Percentiles rank a stretch among this genome's conserved stretches.
These are phyloP conservation scores for Aphidius gifuensis DNA, from an alignment of 1,140 invertebrate species.

Conservation along the genomic window DNA sequence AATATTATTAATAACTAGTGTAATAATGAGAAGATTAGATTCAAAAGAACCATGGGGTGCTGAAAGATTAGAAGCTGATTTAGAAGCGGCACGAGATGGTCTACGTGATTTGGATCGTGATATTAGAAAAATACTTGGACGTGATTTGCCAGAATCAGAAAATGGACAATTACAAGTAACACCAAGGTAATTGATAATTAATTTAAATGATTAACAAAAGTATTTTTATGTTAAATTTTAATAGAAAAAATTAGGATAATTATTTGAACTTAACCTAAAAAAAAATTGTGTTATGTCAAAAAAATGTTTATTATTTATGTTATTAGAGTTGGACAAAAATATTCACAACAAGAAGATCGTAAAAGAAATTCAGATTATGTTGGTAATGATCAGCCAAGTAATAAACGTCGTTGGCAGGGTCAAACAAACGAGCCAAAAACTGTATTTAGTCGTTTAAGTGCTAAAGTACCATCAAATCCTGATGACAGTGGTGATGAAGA, in stretches of 20 bases:
- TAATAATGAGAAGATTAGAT: constrained; percentile 46
- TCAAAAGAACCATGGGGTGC: constrained; percentile 46
- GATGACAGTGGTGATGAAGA: constrained; percentile 55
- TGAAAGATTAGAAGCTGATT: constrained; percentile 48
- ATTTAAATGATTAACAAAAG: neutral
- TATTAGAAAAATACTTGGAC: constrained; percentile 53
- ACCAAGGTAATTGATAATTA: constrained; percentile 34
- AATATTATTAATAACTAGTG: too few relatives aligned
- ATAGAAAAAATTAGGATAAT: neutral
- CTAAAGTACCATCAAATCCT: constrained; percentile 46
- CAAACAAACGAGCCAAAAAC: constrained; percentile 52
- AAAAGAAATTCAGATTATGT: constrained; percentile 42
- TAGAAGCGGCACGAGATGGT: constrained; percentile 49
- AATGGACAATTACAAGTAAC: constrained; percentile 41
- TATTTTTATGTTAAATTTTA: neutral
- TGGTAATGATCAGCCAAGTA: constrained; percentile 49
- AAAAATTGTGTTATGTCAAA: neutral
- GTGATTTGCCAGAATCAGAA: constrained; percentile 51
- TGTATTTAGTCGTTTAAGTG: constrained; percentile 57
- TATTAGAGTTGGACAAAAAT: constrained; percentile 43
- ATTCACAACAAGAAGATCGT: constrained; percentile 48
- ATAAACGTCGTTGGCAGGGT: constrained; percentile 49
- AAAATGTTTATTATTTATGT: constrained; percentile 8
- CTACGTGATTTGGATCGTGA: constrained; percentile 48
- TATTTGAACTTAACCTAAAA: too few relatives aligned